These are phyloP conservation scores for Mizuhopecten yessoensis DNA, from an alignment of 1,140 invertebrate species.

Conservation along the genomic window DNA sequence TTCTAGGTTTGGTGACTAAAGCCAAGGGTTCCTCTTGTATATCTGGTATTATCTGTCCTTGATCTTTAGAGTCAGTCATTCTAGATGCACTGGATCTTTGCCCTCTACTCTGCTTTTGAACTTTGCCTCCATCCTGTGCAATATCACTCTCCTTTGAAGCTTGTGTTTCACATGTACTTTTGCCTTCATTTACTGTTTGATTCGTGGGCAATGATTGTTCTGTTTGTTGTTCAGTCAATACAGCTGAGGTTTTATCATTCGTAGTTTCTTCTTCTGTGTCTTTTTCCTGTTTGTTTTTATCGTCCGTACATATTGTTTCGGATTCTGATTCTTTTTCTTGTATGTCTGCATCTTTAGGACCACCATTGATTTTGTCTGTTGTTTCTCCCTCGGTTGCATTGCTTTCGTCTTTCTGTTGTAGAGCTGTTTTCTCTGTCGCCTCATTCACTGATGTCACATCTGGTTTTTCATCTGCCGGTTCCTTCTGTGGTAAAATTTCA, in stretches of 20 bases:
- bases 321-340: neutral
- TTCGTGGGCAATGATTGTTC: neutral
- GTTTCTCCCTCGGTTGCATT: neutral
- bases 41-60: neutral
- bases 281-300: neutral
- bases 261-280: neutral
- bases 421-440: neutral
- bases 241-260: neutral
- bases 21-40: neutral
- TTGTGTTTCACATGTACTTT: neutral
- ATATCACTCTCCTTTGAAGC: slow-evolving; percentile 11
- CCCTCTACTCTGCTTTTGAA: neutral
- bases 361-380: neutral
- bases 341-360: neutral
- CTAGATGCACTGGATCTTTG: neutral
- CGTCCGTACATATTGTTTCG: neutral
- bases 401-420: neutral
- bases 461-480: neutral
- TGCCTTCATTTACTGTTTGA: neutral
- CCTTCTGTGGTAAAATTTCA: neutral
- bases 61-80: neutral
- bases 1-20: neutral
- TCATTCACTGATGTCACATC: neutral
- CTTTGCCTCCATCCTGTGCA: neutral
- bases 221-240: neutral